These are phyloP conservation scores for Nephrocerus scutellatus DNA, from an alignment of 2,888 invertebrate genomes.

Conservation along the genomic window DNA sequence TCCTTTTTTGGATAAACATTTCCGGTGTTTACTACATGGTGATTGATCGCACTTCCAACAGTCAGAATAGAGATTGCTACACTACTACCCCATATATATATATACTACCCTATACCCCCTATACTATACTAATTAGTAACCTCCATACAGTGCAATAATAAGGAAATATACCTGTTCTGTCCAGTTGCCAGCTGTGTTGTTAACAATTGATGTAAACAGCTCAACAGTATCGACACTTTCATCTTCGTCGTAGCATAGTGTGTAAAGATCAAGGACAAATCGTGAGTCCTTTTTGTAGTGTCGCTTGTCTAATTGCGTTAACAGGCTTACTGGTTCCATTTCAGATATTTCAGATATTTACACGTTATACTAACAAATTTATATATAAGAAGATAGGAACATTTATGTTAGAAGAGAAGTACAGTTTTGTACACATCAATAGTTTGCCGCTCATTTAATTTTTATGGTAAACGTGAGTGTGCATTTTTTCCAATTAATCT, in stretches of 20 bases:
- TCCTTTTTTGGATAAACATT: too few species aligned
- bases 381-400: too few species aligned
- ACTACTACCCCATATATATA: conserved; percentile 1
- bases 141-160: background rate
- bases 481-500: conserved; percentile 7
- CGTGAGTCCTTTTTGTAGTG: conserved; percentile 84
- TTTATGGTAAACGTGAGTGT: conserved; percentile 8
- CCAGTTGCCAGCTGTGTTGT: conserved; percentile 35
- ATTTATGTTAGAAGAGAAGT: too few species aligned
- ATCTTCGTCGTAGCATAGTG: conserved; percentile 76
- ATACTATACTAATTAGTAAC: background rate
- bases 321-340: conserved; percentile 51
- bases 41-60: too few species aligned
- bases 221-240: conserved; percentile 68
- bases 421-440: too few species aligned
- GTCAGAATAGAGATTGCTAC: background rate
- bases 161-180: conserved; percentile 29
- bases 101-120: background rate
- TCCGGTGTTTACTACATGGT: background rate
- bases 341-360: conserved; percentile 19
- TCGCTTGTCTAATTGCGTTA: conserved; percentile 50
- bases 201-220: conserved; percentile 45
- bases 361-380: too few species aligned
- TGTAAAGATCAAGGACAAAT: conserved; percentile 76
- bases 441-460: background rate